These are phyloP conservation scores for Drosophila persimilis DNA, from an alignment of 1,140 invertebrate species.

Conservation along the genomic window DNA sequence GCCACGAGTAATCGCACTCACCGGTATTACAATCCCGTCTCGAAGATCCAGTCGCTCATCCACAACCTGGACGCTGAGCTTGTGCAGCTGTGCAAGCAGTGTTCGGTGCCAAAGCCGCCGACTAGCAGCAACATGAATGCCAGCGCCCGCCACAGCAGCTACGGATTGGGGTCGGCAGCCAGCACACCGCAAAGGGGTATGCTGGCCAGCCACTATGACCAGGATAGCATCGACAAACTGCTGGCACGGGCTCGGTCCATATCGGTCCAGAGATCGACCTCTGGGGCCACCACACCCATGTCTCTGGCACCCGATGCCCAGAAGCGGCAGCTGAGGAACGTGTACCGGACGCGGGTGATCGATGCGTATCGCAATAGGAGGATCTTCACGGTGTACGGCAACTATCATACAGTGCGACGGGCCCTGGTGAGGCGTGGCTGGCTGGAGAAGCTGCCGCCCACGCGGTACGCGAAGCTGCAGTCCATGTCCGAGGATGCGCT, in stretches of 20 bases:
- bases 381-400: conserved; percentile 77
- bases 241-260: conserved; percentile 13
- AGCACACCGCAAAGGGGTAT: conserved; percentile 1
- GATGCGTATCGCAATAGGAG: conserved; percentile 76
- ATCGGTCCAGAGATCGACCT: not conserved
- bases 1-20: conserved; percentile 25
- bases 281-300: not conserved
- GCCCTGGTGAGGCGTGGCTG: conserved; percentile 85
- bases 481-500: conserved; percentile 74
- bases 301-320: conserved; percentile 35
- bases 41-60: conserved; percentile 71
- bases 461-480: conserved; percentile 73
- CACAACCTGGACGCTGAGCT: conserved; percentile 73
- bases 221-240: conserved; percentile 20
- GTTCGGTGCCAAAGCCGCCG: conserved; percentile 45
- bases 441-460: conserved; percentile 85
- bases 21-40: conserved; percentile 71
- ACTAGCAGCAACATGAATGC: conserved; percentile 2
- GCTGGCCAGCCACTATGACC: conserved; percentile 10
- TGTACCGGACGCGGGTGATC: conserved; percentile 71
- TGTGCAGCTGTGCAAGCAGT: conserved; percentile 67
- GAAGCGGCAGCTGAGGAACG: conserved; percentile 59
- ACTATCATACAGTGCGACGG: conserved; percentile 78
- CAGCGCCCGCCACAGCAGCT: not conserved
- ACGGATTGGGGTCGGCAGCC: not conserved